Base-by-base conservation (phyloP, 1,140 invertebrate genomes). In the Sitobion miscanthi region DNA sequence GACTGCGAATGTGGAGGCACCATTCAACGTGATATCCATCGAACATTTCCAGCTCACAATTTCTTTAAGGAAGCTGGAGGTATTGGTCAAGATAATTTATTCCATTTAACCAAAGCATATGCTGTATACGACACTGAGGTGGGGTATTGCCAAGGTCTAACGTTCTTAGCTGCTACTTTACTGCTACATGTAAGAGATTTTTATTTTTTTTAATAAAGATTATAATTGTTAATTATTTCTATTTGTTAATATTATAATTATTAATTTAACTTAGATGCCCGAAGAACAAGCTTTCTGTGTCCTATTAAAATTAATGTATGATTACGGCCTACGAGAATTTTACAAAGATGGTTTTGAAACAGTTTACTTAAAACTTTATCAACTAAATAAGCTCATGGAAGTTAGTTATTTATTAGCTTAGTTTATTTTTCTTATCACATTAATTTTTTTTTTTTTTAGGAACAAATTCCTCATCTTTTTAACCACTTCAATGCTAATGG, bases 271-370 rank as follows among this genome's bases (percentile, higher is more conserved):
- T 14, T 95, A 99, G 98, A 99, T 99, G 99, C 99, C 99, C 1
- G 99, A 99, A 96, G 99, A 99, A 95, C 99, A 99, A 96, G 98
- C 99, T 2, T 99, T 99, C 95, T 99, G 98, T 95, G 97, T 99
- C 11, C 95, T 99, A 82, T 98, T 99, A 3, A 98, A 98, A 94
- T 97, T 99, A 17, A 99, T 99, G 99, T 99, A 98, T 95, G 97
- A 98, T 90, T 99, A 99, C 95, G 97, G 97, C 3, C 95, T 99
- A 52, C 96, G 99, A 93, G 98, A 99, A 95, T 96, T 99, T 49
- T 99, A 99, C 95, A 99, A 98, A 95, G 98, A 99, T 94, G 98
- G 98, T 94, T 99, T 99, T 95, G 98, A 99, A 95, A 98, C 98
- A 94, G 96, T 99, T 4, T 99, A 99, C 95, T 96, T 99, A 95